These are phyloP conservation scores for Apogon hyalosoma DNA, from an alignment of 2,797 vertebrate genomes.

Conservation along the genomic window DNA sequence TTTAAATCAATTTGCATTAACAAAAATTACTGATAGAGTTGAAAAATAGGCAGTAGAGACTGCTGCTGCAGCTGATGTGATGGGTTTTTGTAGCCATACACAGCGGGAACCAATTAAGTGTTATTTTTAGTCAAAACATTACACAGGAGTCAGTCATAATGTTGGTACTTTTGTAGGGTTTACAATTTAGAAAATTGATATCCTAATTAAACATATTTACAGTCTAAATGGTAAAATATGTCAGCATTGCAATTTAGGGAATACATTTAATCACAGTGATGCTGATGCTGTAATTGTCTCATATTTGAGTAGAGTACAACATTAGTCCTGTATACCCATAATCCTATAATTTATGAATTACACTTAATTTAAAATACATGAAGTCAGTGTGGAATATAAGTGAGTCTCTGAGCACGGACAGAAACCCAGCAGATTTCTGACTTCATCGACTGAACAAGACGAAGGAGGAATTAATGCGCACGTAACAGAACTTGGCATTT, in stretches of 20 bases:
- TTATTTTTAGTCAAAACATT: constrained; percentile 52
- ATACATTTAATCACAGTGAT: constrained; percentile 11
- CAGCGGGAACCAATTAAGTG: constrained; percentile 56
- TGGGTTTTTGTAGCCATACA: constrained; percentile 47
- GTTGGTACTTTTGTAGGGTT: neutral
- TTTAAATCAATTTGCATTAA: constrained; percentile 38
- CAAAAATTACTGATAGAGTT: constrained; percentile 23
- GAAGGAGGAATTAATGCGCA: constrained; percentile 1
- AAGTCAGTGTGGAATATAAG: neutral
- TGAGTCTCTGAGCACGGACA: constrained; percentile 1
- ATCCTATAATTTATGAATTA: constrained; percentile 9
- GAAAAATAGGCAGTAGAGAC: constrained; percentile 37
- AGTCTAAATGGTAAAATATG: constrained; percentile 10
- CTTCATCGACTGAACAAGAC: neutral
- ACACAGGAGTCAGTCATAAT: constrained; percentile 20
- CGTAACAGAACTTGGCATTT: neutral
- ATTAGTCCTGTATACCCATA: constrained; percentile 4
- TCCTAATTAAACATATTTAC: constrained; percentile 11
- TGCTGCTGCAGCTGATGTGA: constrained; percentile 34
- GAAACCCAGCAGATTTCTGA: neutral
- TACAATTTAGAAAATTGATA: constrained; percentile 11
- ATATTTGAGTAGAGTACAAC: constrained; percentile 18
- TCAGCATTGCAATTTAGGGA: constrained; percentile 3
- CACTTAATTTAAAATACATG: constrained; percentile 11
- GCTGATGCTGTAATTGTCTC: constrained; percentile 19